Base-by-base conservation (phyloP, 2,113 vertebrate species). In the Morone chrysops region DNA sequence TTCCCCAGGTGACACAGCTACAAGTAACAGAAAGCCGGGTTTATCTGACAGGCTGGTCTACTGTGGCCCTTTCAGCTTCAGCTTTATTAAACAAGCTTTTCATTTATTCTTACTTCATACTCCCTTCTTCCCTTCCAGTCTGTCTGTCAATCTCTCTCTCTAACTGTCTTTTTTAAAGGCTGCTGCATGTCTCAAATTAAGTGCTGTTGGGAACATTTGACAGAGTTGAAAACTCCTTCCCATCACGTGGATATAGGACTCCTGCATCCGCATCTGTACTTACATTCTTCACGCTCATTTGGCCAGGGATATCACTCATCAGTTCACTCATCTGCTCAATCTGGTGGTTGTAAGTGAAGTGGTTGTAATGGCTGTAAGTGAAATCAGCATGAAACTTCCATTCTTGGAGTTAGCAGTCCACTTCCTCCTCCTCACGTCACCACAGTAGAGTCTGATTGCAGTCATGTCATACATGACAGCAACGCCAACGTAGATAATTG, bases 1-100 rank as follows among this genome's bases (percentile, higher is more conserved):
- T 40, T 69, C 14, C 31, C 43, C 50, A 6, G 11, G 5, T 57
- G 54, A 78, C 59, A 57, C 53, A 78, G 41, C 63, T 68, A 67
- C 51, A 63, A 38, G 47, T 53, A 63, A 41, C 45, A 62, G 17
- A 74, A 60, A 60, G 14, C 22, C 6, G 5, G 18, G 51, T 10
- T 74, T 22, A 57, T 67, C 56, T 81, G 70, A 68, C 79, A 75
- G 70, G 43, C 79, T 8, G 36, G 43, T 68, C 70, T 68, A 4
- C 54, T 36, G 79, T 31, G 78, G 62, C 45, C 54, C 31, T 74
- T 60, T 68, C 67, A 57, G 36, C 53, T 72, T 63, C 78, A 56
- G 60, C 59, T 71, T 80, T 54, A 80, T 80, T 71, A 71, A 65
- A 72, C 40, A 45, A 65, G 59, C 68, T 54, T 54, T 31, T 72